Conservation (phyloP, 2,888 invertebrate species). For the Nephrocerus scutellatus region DNA sequence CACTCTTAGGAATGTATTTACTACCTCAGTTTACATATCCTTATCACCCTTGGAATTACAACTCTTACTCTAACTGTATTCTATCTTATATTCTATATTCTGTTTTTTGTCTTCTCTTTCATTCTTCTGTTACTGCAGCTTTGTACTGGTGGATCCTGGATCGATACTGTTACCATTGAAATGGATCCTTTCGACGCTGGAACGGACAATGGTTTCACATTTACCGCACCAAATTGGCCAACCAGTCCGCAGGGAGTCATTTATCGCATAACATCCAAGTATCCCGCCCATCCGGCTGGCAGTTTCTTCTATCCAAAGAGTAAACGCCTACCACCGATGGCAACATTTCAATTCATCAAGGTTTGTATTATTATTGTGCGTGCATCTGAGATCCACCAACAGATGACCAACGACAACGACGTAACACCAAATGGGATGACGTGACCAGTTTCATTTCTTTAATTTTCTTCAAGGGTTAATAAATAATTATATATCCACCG, state of each 20-base stretch:
- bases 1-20: too few species aligned
- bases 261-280: conserved; percentile 79
- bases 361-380: too few species aligned
- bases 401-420: too few species aligned
- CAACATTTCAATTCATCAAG: conserved; percentile 86
- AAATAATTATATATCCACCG: too few species aligned
- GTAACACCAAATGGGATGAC: too few species aligned
- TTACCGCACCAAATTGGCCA: conserved; percentile 95
- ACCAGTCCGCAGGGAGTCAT: conserved; percentile 84
- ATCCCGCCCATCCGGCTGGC: conserved; percentile 86
- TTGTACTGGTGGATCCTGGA: conserved; percentile 86
- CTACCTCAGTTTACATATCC: too few species aligned
- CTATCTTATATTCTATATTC: too few species aligned
- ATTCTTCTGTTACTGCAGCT: conserved; percentile 61
- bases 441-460: too few species aligned
- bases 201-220: conserved; percentile 91
- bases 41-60: too few species aligned
- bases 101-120: conserved; percentile 3
- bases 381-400: too few species aligned
- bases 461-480: too few species aligned
- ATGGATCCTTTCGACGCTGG: conserved; percentile 89
- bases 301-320: conserved; percentile 90
- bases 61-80: too few species aligned
- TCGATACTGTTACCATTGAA: conserved; percentile 83
- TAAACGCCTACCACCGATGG: conserved; percentile 80